phyloP scores from a whole-genome alignment of 2,113 vertebrate genomes.

The Odocoileus hemionus region DNA sequence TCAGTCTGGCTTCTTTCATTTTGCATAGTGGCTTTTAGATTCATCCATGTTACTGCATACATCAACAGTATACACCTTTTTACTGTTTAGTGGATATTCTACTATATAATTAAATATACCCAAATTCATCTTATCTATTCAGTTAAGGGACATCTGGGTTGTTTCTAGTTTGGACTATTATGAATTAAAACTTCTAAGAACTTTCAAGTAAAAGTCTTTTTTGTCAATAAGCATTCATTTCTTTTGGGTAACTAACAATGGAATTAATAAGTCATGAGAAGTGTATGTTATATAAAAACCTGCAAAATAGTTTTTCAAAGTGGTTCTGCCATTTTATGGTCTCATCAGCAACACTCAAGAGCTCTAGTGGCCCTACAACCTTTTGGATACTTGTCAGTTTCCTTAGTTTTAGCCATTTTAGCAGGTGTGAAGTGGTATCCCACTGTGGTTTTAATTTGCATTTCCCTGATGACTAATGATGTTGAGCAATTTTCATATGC shows the following conservation, averaged over 20 bases:
- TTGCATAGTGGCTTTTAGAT: not conserved
- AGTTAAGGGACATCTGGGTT: not conserved
- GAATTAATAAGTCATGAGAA: conserved; percentile 10
- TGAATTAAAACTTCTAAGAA: conserved; percentile 6
- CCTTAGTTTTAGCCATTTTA: conserved; percentile 1
- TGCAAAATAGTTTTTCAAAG: not conserved
- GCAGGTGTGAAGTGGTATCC: not conserved
- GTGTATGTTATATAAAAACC: not conserved
- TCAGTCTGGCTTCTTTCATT: not conserved
- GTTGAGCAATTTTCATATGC: not conserved
- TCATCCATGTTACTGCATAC: not conserved
- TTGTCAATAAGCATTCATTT: not conserved
- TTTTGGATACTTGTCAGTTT: not conserved
- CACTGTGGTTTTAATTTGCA: conserved; percentile 10
- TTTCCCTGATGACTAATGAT: not conserved
- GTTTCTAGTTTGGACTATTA: not conserved
- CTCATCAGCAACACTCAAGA: not conserved
- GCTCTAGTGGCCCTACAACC: not conserved
- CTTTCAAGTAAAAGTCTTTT: not conserved
- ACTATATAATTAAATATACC: not conserved
- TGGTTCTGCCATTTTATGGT: conserved; percentile 3
- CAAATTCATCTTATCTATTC: not conserved
- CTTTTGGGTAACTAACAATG: not conserved
- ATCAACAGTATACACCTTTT: not conserved
- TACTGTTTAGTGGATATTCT: not conserved